Evolutionary conservation across 92 coral and sea anemone genomes (phyloP), one percentile per base, ranked within the genome.

Genomic region (Heliopora coerulea): DNA sequence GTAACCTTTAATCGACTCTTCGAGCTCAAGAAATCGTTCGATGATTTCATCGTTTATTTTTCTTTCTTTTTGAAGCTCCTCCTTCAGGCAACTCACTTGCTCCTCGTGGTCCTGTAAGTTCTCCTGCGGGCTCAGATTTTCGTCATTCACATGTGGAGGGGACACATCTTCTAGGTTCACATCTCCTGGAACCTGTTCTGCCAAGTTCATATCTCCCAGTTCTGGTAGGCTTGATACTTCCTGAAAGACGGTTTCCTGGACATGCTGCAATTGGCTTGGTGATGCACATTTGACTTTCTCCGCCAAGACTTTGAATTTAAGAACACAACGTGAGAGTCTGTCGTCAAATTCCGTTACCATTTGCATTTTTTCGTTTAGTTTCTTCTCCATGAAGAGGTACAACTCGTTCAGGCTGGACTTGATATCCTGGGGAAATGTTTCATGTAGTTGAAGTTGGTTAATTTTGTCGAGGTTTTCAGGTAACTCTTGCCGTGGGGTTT

Each of bases 381-480:
- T 3, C 13, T 17, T 56, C 3, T 56, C 61, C 61, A 56, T 23
- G 31, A 23, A 3, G 17, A 56, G 30, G 4, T 56, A 31, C 13
- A 56, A 56, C 30, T 56, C 17, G 13, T 3, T 56, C 6, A 56
- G 30, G 3, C 3, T 56, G 14, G 61, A 23, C 9, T 3, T 56
- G 33, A 56, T 17, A 3, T 56, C 30, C 23, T 56, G 7, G 18
- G 23, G 31, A 17, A 56, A 3, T 17, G 14, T 8, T 9, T 17
- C 61, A 23, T 56, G 13, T 6, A n/a, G 14, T 46, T 46, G 52
- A 7, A 46, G 7, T 46, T 10, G n/a, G 52, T 46, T 46, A n/a
- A 86, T 91, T 59, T 59, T 87, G 60, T 82, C 85, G 59, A 80
- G 78, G 33, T 82, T 74, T 52, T 91, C 91, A 37, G 86, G 89